These are phyloP conservation scores for Galaxea fascicularis DNA, from an alignment of 92 coral and sea anemone genomes.

Conservation along the genomic window DNA sequence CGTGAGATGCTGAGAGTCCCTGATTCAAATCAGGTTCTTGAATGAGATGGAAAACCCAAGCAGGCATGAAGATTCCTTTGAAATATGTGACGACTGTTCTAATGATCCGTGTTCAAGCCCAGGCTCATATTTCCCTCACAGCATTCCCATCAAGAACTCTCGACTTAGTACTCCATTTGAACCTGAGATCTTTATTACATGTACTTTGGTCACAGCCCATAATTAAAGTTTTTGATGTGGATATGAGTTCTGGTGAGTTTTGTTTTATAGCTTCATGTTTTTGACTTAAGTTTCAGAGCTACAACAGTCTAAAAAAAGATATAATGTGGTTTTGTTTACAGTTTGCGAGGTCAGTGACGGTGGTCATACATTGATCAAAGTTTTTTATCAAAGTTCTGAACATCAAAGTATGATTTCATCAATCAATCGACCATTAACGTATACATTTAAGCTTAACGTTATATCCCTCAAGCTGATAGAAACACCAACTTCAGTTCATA, in stretches of 20 bases:
- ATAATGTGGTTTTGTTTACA: neutral
- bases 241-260: neutral
- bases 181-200: too few relatives aligned
- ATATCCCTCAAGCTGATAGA: neutral
- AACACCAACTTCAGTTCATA: neutral
- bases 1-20: neutral
- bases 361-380: neutral
- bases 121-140: conserved; percentile 1
- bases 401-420: neutral
- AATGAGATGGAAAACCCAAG: neutral
- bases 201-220: too few relatives aligned
- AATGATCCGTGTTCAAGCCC: conserved; percentile 5
- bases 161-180: too few relatives aligned
- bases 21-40: neutral
- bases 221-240: neutral
- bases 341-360: neutral
- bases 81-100: neutral
- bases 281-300: neutral
- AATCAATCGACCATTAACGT: neutral
- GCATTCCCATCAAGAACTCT: conserved; percentile 1
- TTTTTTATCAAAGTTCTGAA: neutral
- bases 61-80: neutral
- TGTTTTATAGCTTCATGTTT: neutral
- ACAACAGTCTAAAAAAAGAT: neutral
- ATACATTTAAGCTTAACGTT: neutral